Evolutionary conservation across 1,140 invertebrate species (phyloP).

Genomic region (Bombus huntii): DNA sequence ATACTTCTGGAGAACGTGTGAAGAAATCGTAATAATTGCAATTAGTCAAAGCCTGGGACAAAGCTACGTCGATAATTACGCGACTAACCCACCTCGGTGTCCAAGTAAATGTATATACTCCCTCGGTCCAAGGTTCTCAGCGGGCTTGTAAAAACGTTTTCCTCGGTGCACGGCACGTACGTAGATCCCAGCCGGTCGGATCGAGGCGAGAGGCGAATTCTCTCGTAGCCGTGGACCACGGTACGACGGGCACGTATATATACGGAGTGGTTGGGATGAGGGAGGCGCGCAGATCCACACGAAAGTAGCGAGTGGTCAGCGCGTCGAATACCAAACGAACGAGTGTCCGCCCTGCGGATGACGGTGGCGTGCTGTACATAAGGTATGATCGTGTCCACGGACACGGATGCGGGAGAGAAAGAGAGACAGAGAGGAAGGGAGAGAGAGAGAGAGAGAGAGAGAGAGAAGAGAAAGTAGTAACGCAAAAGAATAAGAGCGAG

Average conservation of each 20-base stretch:
- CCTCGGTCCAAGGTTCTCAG: background rate
- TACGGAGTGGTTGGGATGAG: conserved; percentile 31
- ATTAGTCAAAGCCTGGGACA: background rate
- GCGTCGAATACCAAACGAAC: conserved; percentile 78
- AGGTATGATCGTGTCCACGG: conserved; percentile 70
- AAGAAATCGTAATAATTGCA: too few relatives aligned
- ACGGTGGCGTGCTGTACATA: conserved; percentile 75
- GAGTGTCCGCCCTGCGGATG: conserved; percentile 63
- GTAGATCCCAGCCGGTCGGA: conserved; percentile 15
- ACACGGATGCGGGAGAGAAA: background rate
- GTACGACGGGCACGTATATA: conserved; percentile 40
- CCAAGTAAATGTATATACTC: background rate
- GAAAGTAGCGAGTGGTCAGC: conserved; percentile 77
- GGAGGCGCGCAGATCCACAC: conserved; percentile 72
- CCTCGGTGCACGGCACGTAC: conserved; percentile 54
- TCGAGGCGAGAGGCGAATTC: conserved; percentile 12
- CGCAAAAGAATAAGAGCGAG: background rate
- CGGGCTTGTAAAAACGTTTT: conserved; percentile 43
- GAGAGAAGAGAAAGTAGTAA: background rate
- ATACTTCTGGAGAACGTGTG: too few relatives aligned
- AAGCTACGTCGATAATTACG: background rate
- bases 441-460: conserved; percentile 23
- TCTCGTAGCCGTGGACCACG: conserved; percentile 48
- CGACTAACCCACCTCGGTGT: too few relatives aligned
- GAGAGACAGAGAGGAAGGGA: background rate